Evolutionary conservation across 1,140 invertebrate genomes (phyloP), one percentile per base, ranked within the genome.

Genomic region (Formica selysi): DNA sequence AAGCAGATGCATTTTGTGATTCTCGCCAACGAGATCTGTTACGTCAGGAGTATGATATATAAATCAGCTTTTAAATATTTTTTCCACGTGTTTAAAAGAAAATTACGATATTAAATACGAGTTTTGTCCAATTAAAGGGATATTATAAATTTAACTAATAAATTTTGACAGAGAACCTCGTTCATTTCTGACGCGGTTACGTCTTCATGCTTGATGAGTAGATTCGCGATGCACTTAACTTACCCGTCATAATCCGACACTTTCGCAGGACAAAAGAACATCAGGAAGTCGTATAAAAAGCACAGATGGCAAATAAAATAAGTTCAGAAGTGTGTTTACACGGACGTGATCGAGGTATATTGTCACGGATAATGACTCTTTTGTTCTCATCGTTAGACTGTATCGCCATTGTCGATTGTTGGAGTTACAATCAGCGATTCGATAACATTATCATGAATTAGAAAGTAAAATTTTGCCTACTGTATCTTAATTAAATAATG

Each of bases 371-470:
- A 68, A 57, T 57, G 8, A 32, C 62, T 38, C n/a, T n/a, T 67
- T 32, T 4, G 44, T 67, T 51, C n/a, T 44, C 38, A 26, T 16
- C 10, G 62, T 11, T 7, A 38, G 61, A 64, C 4, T 67, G 41
- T 61, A n/a, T 2, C 29, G n/a, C 64, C 41, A 59, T n/a, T 10
- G 16, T 22, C 3, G 57, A 78, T 78, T 64, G 44, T 10, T 61
- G 1, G 13, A 36, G 16, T 44, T 3, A 59, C 13, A 6, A 38
- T 67, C 26, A 67, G 57, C 22, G 22, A 57, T 36, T 5, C 48
- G 22, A n/a, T 76, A 57, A 68, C n/a, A 41, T 80, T 68, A 41
- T 26, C 29, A 26, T 19, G 11, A 61, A 6, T 67, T 79, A 54
- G 62, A 79, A 79, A 80, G 61, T 80, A 57, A 16, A 16, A 10